Conservation (phyloP, 2,888 invertebrate genomes). For the Penaeus monodon region DNA sequence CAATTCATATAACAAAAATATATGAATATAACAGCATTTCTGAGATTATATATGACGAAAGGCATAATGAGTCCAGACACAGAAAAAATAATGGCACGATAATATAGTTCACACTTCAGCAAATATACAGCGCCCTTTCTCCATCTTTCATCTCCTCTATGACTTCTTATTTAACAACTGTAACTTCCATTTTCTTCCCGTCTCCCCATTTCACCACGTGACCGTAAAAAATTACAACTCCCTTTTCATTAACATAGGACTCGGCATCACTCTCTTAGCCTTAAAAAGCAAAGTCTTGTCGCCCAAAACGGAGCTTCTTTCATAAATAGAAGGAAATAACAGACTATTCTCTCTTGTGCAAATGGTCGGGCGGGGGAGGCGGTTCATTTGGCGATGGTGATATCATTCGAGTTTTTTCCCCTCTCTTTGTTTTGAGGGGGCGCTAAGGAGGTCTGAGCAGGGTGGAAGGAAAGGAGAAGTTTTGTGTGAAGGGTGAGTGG, state of each 20-base stretch:
- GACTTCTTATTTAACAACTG: conserved; percentile 7
- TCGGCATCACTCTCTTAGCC: conserved; percentile 38
- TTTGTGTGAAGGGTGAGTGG: too few relatives aligned
- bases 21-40: too few relatives aligned
- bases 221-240: conserved; percentile 23
- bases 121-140: not conserved
- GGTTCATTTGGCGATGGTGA: too few relatives aligned
- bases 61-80: too few relatives aligned
- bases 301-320: conserved; percentile 36
- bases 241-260: conserved; percentile 50
- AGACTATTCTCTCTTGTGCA: conserved; percentile 29
- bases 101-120: too few relatives aligned
- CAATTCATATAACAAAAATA: too few relatives aligned
- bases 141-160: not conserved
- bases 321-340: conserved; percentile 47
- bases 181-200: not conserved
- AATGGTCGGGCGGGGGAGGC: conserved; percentile 26
- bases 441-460: not conserved
- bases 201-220: not conserved
- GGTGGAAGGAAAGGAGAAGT: conserved; percentile 15
- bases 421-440: not conserved
- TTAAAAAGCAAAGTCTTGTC: conserved; percentile 58
- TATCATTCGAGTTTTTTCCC: conserved; percentile 33
- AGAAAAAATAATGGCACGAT: too few relatives aligned
- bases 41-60: too few relatives aligned